Evolutionary conservation across 2,888 invertebrate species (phyloP), one percentile per base, ranked within the genome.

Genomic region (Sinotaia quadrata): DNA sequence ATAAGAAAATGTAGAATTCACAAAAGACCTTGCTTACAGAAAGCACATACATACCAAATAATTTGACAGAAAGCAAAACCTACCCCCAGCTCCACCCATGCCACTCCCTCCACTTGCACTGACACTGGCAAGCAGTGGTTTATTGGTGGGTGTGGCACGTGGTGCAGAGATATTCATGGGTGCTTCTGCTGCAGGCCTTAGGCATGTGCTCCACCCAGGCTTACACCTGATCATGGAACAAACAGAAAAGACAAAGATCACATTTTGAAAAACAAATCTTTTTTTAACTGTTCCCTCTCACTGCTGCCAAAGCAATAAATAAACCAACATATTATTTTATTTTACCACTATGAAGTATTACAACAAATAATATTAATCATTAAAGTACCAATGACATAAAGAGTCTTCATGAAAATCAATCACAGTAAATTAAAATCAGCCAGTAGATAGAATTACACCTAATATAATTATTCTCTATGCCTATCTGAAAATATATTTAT

Each of bases 91-190:
- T 27, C 47, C 67, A 4, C 41, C 62, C 31, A 36, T 68, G 10
- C 52, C 75, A n/a, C n/a, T n/a, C 0, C 67, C 77, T 2, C 74
- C 82, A 15, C 77, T 82, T 3, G 77, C 81, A 7, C 77, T 78
- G 8, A 81, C 79, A 8, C 78, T 79, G 2, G 75, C 78, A 5
- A 81, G 69, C 8, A 47, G 47, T 21, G 47, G 47, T 31, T 56
- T 65, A 67, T 81, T 81, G 21, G 75, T 77, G 27, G 79, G 75
- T 27, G 68, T 54, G 2, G 81, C 74, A 31, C 78, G 65, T 4
- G 85, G 85, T 4, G 81, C 58, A 0, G 85, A 84, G 57, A 85
- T 85, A 52, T 70, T 72, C 49, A 81, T 70, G 5, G 80, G 72
- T 2, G 70, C 74, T 24, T 59, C 79, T 5, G 76, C 73, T 2